Base-by-base conservation (phyloP, 2,113 vertebrate species). In the Mungos mungo region DNA sequence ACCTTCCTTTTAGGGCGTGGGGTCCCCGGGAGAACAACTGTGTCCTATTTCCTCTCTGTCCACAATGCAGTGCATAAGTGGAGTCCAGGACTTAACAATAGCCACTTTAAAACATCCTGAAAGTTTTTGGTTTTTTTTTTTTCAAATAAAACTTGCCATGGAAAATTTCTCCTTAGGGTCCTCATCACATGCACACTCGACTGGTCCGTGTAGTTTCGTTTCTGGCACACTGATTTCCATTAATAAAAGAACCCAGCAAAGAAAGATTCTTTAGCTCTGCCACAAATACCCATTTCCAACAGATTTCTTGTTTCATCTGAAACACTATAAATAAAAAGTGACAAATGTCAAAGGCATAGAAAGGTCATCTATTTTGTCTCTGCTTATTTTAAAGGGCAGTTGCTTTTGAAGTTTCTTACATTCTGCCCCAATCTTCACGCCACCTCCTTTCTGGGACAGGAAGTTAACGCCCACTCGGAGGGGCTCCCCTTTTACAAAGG, bases 91-190 rank as follows among this genome's bases (percentile, higher is more conserved):
- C 41, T 93, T 45, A 31, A 31, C 0, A 94, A 35, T 3, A 80
- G 31, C 38, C 21, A 85, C 82, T 93, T 93, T 85, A 91, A 92
- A 92, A 92, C 47, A 95, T 66, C 21, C 60, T 57, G 35, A 84
- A 74, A 68, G 29, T 38, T 85, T 41, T 69, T 57, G 12, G 41
- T 79, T 54, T 76, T 52, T 86, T 38, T 84, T 63, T 57, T 52
- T 72, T 66, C 27, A 69, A 82, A 80, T 60, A 91, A 88, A 94
- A 80, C 57, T 76, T 86, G 35, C 54, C 54, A 6, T 14, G 77
- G 72, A 93, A 93, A 88, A 57, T n/a, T 69, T 93, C 65, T 93
- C 47, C 15, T 54, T 15, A 31, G 57, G 65, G 14, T 1, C 35
- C 33, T 27, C 3, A 5, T 31, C 52, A 31, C 3, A 35, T 1